Conservation (phyloP, 2,797 vertebrate genomes). For the Gallinago solitaria region DNA sequence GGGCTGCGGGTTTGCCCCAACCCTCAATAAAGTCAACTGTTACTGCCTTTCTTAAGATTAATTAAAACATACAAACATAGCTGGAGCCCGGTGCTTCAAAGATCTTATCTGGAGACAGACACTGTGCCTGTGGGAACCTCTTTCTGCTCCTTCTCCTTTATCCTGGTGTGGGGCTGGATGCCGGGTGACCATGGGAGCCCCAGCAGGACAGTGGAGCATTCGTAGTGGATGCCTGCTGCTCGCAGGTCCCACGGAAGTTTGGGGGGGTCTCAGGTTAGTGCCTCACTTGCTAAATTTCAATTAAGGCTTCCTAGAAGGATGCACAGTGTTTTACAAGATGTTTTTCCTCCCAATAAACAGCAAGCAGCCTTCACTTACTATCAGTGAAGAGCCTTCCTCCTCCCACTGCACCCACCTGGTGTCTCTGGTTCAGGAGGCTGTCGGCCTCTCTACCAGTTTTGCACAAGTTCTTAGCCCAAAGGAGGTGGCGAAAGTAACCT, state of each 20-base stretch:
- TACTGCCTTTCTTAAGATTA: neutral
- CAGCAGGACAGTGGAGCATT: neutral
- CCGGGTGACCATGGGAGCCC: neutral
- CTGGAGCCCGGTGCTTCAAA: neutral
- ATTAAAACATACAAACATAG: neutral
- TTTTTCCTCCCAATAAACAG: neutral
- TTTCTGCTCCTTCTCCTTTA: neutral
- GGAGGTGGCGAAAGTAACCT: neutral
- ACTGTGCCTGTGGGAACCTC: neutral
- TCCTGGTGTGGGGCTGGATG: rapidly evolving
- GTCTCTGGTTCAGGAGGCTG: neutral
- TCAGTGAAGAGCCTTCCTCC: neutral
- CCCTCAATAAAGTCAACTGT: neutral
- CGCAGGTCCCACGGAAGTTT: neutral
- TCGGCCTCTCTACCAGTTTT: neutral
- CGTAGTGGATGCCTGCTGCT: neutral
- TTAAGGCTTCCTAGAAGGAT: neutral
- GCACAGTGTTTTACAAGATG: neutral
- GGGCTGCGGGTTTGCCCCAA: neutral
- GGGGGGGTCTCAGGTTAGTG: neutral
- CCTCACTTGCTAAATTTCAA: neutral
- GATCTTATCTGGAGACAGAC: neutral
- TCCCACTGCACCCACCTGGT: rapidly evolving
- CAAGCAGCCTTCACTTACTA: neutral
- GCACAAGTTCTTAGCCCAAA: neutral